Evolutionary conservation across 2,888 invertebrate species (phyloP), one percentile per base, ranked within the genome.

Genomic region (Drosophila austrosaltans): DNA sequence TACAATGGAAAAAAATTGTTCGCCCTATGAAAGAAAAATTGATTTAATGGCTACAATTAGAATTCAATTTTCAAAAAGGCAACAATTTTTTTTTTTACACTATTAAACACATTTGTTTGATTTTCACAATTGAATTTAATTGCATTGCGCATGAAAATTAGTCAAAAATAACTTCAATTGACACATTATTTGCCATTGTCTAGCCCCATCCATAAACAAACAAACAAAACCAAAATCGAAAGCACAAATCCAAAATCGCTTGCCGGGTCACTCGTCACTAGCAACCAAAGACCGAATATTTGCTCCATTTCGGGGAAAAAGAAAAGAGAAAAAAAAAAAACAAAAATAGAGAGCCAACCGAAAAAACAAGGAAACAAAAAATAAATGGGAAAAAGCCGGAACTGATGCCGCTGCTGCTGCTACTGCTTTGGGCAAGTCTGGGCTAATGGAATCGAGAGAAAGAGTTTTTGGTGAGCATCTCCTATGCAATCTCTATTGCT

Each of bases 161-260:
- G 20, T 22, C 3, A 20, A 44, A n/a, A 22, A 48, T 10, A 2
- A 22, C 44, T 20, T 20, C 2, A 2, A 44, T 44, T 44, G 44
- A 44, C 44, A 44, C 48, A 25, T 48, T 48, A 3, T 22, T 25
- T 48, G 48, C 4, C 48, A 25, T 48, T 25, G 48, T 48, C 10
- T 28, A 4, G 3, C 8, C 22, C 7, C 22, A 5, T 6, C 5
- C 5, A 32, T 32, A 10, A 36, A 25, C 25, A 48, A 48, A 39
- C 3, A 16, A 54, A 54, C 22, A 30, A 53, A 58, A 74, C 74
- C 69, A 63, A 74, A 61, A 53, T 69, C 63, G 68, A 36, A 36
- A 68, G 75, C 67, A 54, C 56, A 76, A 71, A 76, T 76, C 66
- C 28, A 61, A 68, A 69, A 60, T 70, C 74, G 61, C 73, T 66